phyloP scores from a whole-genome alignment of 2,113 vertebrate genomes.

The Aegithalos caudatus region DNA sequence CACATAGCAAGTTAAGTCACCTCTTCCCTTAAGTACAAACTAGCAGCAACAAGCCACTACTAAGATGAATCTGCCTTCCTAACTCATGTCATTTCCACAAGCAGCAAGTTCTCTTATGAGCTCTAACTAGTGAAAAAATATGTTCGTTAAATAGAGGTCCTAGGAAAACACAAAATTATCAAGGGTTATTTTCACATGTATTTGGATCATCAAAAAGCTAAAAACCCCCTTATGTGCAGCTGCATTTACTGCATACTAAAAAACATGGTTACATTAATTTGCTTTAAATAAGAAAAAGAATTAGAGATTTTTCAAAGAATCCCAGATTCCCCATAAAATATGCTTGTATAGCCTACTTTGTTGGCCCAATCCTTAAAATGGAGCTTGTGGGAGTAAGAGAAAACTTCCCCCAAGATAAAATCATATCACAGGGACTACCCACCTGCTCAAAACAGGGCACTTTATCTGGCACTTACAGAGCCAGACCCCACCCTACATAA shows the following conservation, averaged over 20 bases:
- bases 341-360: neutral
- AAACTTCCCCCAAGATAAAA: neutral
- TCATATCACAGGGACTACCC: neutral
- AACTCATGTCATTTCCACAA: neutral
- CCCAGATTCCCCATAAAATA: neutral
- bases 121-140: neutral
- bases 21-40: neutral
- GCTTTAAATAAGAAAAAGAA: neutral
- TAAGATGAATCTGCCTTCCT: neutral
- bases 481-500: neutral
- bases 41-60: neutral
- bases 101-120: neutral
- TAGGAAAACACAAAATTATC: neutral
- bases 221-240: rapidly evolving
- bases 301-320: neutral
- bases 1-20: neutral
- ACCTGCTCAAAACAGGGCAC: neutral
- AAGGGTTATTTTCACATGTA: neutral
- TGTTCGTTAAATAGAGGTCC: neutral
- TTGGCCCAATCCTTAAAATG: neutral
- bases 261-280: neutral
- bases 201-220: neutral
- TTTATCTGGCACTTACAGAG: neutral
- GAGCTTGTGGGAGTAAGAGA: neutral
- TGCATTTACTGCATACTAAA: neutral